A percentile compares a stretch with the other conserved stretches of the same genome.
Evolutionary conservation across 2,888 invertebrate species (phyloP).

Genomic region (Cryptocephalus primarius): DNA sequence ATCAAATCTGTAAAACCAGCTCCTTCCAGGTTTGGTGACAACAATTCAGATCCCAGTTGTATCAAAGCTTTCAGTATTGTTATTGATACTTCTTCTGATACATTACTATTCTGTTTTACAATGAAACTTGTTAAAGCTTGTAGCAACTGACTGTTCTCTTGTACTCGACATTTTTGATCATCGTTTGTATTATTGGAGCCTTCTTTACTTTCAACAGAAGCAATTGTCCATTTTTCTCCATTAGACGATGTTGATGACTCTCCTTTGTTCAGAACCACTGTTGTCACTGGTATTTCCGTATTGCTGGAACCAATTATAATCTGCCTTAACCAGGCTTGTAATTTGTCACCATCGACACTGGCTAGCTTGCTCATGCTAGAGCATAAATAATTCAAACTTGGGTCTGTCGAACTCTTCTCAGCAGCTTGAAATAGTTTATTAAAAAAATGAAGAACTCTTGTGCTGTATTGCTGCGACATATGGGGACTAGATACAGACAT

Average conservation of each 20-base stretch:
- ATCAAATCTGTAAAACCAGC: constrained; percentile 70
- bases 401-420: constrained; percentile 51
- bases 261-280: constrained; percentile 36
- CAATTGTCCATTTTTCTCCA: constrained; percentile 19
- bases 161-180: constrained; percentile 43
- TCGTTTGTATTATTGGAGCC: constrained; percentile 23
- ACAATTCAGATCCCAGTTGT: constrained; percentile 57
- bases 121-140: constrained; percentile 62
- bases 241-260: constrained; percentile 13
- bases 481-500: constrained; percentile 70
- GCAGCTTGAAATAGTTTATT: constrained; percentile 58
- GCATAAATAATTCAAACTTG: constrained; percentile 54
- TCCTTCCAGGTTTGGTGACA: constrained; percentile 53
- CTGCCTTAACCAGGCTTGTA: constrained; percentile 56
- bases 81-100: constrained; percentile 50
- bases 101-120: constrained; percentile 54
- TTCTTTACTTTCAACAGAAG: constrained; percentile 15
- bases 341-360: constrained; percentile 48
- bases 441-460: constrained; percentile 69
- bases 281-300: constrained; percentile 33
- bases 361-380: constrained; percentile 55
- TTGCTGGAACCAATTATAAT: constrained; percentile 45
- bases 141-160: constrained; percentile 60
- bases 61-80: constrained; percentile 62
- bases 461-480: constrained; percentile 59